phyloP scores from a whole-genome alignment of 1,140 invertebrate genomes.

The Drosophila trapezifrons region DNA sequence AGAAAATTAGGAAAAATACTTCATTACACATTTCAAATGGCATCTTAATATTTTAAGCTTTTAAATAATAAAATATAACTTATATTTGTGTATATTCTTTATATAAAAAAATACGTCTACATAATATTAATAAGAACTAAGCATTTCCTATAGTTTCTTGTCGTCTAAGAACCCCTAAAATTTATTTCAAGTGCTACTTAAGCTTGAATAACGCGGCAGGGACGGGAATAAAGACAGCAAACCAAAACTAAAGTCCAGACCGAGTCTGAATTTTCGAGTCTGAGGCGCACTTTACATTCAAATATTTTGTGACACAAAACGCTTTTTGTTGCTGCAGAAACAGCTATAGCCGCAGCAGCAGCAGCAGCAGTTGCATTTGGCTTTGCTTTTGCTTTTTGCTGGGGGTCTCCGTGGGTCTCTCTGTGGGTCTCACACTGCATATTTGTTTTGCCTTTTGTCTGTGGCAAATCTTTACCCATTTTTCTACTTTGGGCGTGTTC shows the following conservation, averaged over 20 bases:
- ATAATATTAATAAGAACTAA: too few species aligned
- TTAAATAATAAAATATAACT: too few species aligned
- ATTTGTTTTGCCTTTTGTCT: conserved; percentile 70
- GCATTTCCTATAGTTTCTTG: not conserved
- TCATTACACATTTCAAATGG: too few species aligned
- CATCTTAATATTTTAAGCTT: too few species aligned
- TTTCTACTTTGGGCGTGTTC: conserved; percentile 65
- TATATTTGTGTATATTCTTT: not conserved
- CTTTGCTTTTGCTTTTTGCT: conserved; percentile 34
- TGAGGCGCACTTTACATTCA: conserved; percentile 78
- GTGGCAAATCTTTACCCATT: conserved; percentile 58
- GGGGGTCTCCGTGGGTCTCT: conserved; percentile 47
- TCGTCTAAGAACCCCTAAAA: too few species aligned
- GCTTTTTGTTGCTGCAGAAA: conserved; percentile 49
- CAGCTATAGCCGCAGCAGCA: conserved; percentile 9
- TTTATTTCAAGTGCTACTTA: not conserved
- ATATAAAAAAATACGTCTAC: not conserved
- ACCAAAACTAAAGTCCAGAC: conserved; percentile 45
- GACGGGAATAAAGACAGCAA: conserved; percentile 75
- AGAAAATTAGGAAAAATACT: too few species aligned
- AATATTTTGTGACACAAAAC: conserved; percentile 82
- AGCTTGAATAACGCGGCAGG: conserved; percentile 21
- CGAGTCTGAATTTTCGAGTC: conserved; percentile 37
- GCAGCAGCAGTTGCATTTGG: conserved; percentile 32
- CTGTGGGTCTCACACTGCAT: conserved; percentile 31